Percentiles rank a stretch among this genome's conserved stretches.
Conservation (phyloP, 2,113 vertebrate genomes). For the Atherinomorus stipes region DNA sequence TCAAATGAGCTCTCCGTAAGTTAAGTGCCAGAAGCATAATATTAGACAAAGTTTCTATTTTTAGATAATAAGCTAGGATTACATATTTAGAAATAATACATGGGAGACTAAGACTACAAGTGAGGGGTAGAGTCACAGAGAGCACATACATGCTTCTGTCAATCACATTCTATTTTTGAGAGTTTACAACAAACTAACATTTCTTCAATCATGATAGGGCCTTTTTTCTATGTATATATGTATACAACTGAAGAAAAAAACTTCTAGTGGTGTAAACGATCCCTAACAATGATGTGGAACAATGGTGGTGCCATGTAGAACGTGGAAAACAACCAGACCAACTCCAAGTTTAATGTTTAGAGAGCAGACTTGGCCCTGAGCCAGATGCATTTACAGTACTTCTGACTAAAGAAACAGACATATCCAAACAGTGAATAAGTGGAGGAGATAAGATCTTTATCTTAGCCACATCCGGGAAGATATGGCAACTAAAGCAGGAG, state of each 20-base stretch:
- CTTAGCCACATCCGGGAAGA: constrained; percentile 42
- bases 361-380: constrained; percentile 34
- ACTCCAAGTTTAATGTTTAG: constrained; percentile 25
- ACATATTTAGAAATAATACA: background rate
- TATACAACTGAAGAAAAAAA: too few relatives aligned
- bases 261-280: background rate
- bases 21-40: too few relatives aligned
- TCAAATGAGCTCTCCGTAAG: too few relatives aligned
- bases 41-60: background rate
- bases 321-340: background rate
- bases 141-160: constrained; percentile 7
- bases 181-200: constrained; percentile 8
- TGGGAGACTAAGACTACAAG: background rate
- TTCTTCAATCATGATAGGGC: too few relatives aligned
- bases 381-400: constrained; percentile 34
- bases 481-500: constrained; percentile 40
- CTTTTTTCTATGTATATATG: too few relatives aligned
- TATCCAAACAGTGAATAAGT: constrained; percentile 48
- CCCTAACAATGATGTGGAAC: constrained; percentile 7
- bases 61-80: background rate
- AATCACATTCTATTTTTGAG: constrained; percentile 29
- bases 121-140: background rate
- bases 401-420: constrained; percentile 46
- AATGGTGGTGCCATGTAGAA: background rate
- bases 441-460: constrained; percentile 59